Evolutionary conservation across 2,888 invertebrate genomes (phyloP).

Genomic region (Abscondita cerata): DNA sequence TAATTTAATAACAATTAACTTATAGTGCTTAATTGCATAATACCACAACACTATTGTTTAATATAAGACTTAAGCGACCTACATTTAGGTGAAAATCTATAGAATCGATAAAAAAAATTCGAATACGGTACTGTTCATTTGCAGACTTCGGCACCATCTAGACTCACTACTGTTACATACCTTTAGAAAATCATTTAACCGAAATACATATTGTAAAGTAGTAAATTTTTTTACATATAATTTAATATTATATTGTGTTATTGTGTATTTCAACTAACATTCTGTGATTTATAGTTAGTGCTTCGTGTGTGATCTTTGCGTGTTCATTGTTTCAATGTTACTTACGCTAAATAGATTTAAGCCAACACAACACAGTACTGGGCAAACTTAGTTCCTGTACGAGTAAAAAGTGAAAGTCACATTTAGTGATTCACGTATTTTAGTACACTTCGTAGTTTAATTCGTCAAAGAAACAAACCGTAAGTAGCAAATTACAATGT

Average conservation of each 20-base stretch:
- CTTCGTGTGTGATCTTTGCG: slow-evolving; percentile 11
- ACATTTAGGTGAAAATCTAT: no score
- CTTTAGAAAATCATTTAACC: no score
- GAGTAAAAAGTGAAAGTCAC: slow-evolving; percentile 38
- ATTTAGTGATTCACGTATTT: slow-evolving; percentile 29
- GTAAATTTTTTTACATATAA: no score
- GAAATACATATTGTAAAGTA: no score
- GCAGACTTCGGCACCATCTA: no score
- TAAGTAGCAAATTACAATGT: slow-evolving; percentile 1
- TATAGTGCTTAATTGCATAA: no score
- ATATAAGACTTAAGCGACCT: no score
- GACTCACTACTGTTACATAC: no score
- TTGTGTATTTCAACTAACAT: not conserved
- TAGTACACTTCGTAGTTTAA: slow-evolving; percentile 17
- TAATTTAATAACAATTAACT: no score
- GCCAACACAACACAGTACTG: slow-evolving; percentile 22
- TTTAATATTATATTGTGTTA: not conserved
- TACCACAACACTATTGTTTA: no score
- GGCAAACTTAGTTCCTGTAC: slow-evolving; percentile 27
- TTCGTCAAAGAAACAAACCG: slow-evolving; percentile 7
- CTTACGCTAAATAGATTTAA: slow-evolving; percentile 3
- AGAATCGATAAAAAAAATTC: no score
- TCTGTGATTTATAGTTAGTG: slow-evolving; percentile 17
- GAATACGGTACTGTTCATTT: no score
- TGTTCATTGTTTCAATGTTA: not conserved